These are phyloP conservation scores for Phyto melanocephala DNA, from an alignment of 2,888 invertebrate species.

Conservation along the genomic window DNA sequence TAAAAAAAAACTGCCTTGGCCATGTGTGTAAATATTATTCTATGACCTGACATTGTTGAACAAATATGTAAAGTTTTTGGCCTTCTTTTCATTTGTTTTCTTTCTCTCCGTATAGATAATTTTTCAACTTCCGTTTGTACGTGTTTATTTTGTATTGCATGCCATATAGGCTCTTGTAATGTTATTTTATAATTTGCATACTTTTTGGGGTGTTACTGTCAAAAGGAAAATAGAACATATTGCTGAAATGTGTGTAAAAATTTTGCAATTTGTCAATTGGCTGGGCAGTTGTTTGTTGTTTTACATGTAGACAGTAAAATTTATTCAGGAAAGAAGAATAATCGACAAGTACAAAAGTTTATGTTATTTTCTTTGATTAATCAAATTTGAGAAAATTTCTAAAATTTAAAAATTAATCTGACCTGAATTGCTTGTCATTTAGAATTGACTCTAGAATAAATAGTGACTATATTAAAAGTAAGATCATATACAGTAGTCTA, in stretches of 20 bases:
- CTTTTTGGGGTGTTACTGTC: slow-evolving; percentile 39
- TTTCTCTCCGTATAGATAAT: neutral
- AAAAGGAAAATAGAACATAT: neutral
- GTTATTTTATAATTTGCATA: slow-evolving; percentile 61
- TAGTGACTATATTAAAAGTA: too few relatives aligned
- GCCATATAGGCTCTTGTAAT: slow-evolving; percentile 42
- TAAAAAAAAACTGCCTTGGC: neutral
- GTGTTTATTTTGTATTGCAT: slow-evolving; percentile 38
- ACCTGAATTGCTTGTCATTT: too few relatives aligned
- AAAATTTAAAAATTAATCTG: too few relatives aligned
- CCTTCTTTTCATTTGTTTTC: neutral
- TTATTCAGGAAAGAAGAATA: neutral
- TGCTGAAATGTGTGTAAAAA: slow-evolving; percentile 16
- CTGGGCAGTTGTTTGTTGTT: neutral
- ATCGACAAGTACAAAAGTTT: too few relatives aligned
- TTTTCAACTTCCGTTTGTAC: neutral
- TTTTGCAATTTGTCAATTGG: slow-evolving; percentile 39
- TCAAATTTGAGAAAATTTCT: too few relatives aligned
- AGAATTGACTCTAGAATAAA: too few relatives aligned
- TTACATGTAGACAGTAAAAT: too few relatives aligned
- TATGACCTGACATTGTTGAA: slow-evolving; percentile 26
- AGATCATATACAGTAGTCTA: too few relatives aligned
- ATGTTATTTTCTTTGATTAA: too few relatives aligned
- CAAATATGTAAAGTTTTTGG: slow-evolving; percentile 28
- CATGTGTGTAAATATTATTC: slow-evolving; percentile 20